Base-by-base conservation (phyloP, 2,113 vertebrate species). In the Bubo bubo region DNA sequence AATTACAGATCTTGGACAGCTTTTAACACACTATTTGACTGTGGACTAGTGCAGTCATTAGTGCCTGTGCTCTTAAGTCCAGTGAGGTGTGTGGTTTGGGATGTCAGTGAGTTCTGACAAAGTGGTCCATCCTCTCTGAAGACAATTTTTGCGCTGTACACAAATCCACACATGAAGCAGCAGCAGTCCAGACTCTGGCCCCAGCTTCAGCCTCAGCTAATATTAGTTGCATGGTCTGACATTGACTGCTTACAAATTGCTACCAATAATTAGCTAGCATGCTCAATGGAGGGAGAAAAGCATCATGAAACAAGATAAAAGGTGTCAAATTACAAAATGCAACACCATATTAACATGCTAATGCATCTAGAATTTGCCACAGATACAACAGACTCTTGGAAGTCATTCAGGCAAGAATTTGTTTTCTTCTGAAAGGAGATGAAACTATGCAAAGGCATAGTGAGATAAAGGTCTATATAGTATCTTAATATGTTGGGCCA, bases 81-180 rank as follows among this genome's bases (percentile, higher is more conserved):
- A 41, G 9, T 55, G 56, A 47, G 10, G 10, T 60, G 16, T 56
- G 34, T 71, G 53, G 21, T 60, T 85, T 56, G 70, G 45, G 34
- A 35, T 49, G 43, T 28, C 52, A 72, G 30, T 30, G 79, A 35
- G 39, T 74, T 85, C 90, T 71, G 43, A 35, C 52, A 52, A 84
- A 63, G 30, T 8, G 32, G 14, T 49, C 24, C 47, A 32, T 64
- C 43, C 14, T 68, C 79, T 89, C 64, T 3, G 9, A 86, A 62
- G 18, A 14, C 41, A 10, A 18, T 81, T 32, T 79, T 16, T 14
- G 11, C 73, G 24, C 6, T 62, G 35, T 23, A 24, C 34, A 39
- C 0, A 3, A 70, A 88, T 68, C 39, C 32, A 56, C 0, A 0
- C 55, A 41, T 0, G 4, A 80, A 80, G n/a, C 13, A 73, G 67